phyloP scores from a whole-genome alignment of 2,888 invertebrate species.

The Mesochorus sp. region DNA sequence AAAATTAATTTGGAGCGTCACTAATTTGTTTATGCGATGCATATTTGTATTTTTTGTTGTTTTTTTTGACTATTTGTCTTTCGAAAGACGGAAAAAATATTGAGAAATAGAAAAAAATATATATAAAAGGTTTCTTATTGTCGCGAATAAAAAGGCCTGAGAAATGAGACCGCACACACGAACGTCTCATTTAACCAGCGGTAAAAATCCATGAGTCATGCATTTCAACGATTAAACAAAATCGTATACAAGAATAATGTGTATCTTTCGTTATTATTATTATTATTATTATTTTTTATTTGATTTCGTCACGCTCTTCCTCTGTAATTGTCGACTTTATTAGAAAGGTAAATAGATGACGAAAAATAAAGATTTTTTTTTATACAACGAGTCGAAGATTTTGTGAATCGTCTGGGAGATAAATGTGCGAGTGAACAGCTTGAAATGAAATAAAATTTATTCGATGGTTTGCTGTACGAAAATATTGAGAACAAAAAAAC shows the following conservation, averaged over 20 bases:
- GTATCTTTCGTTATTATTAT: not conserved
- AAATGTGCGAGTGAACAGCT: not conserved
- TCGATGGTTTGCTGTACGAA: too few species aligned
- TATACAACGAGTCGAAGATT: slow-evolving; percentile 7
- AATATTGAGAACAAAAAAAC: too few species aligned
- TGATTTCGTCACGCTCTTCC: slow-evolving; percentile 46
- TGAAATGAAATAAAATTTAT: slow-evolving; percentile 10
- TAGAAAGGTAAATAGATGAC: slow-evolving; percentile 25
- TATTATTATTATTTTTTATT: slow-evolving; percentile 1
- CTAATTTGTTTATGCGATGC: too few species aligned
- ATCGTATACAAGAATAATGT: too few species aligned
- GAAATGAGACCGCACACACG: not conserved
- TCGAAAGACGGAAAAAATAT: not conserved
- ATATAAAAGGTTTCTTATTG: not conserved
- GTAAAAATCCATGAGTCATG: slow-evolving; percentile 36
- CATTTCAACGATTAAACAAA: slow-evolving; percentile 26
- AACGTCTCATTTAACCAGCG: not conserved
- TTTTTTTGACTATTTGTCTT: too few species aligned
- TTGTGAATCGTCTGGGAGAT: slow-evolving; percentile 17
- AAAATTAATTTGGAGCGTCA: too few species aligned
- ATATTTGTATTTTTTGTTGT: too few species aligned
- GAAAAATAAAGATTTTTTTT: not conserved
- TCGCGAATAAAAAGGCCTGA: not conserved
- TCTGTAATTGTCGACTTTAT: slow-evolving; percentile 23
- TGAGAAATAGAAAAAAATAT: not conserved